A percentile compares a stretch with the other conserved stretches of the same genome.
These are phyloP conservation scores for Mesocricetus auratus DNA, from an alignment of 2,113 vertebrate species.

Conservation along the genomic window DNA sequence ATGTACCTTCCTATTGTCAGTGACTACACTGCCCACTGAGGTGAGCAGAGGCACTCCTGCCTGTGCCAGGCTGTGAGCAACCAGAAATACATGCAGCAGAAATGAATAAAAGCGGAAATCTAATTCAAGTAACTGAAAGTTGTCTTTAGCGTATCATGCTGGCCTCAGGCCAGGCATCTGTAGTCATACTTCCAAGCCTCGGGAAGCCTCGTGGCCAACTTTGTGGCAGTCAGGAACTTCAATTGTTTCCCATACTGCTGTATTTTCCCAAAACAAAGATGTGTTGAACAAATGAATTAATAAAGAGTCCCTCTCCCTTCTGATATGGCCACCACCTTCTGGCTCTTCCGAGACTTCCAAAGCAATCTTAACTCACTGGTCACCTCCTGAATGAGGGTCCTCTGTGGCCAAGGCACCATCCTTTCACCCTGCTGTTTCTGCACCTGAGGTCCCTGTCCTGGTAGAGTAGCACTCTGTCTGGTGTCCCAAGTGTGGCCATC, in stretches of 20 bases:
- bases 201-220: not conserved
- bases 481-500: not conserved
- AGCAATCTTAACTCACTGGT: not conserved
- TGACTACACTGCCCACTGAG: not conserved
- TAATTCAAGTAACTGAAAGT: not conserved
- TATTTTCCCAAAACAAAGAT: not conserved
- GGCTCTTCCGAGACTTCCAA: not conserved
- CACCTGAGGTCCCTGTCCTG: not conserved
- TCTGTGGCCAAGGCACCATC: not conserved
- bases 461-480: not conserved
- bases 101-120: not conserved
- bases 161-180: not conserved
- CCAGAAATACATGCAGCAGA: accelerated
- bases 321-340: not conserved
- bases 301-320: not conserved
- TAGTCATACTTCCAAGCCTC: not conserved
- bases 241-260: accelerated
- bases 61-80: accelerated
- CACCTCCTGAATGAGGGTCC: not conserved
- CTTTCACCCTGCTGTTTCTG: not conserved
- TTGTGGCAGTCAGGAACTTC: not conserved
- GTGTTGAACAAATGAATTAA: not conserved
- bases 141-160: not conserved
- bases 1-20: not conserved
- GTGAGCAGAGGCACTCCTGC: not conserved